Evolutionary conservation across 2,797 vertebrate genomes (phyloP).

Genomic region (Champsocephalus esox): DNA sequence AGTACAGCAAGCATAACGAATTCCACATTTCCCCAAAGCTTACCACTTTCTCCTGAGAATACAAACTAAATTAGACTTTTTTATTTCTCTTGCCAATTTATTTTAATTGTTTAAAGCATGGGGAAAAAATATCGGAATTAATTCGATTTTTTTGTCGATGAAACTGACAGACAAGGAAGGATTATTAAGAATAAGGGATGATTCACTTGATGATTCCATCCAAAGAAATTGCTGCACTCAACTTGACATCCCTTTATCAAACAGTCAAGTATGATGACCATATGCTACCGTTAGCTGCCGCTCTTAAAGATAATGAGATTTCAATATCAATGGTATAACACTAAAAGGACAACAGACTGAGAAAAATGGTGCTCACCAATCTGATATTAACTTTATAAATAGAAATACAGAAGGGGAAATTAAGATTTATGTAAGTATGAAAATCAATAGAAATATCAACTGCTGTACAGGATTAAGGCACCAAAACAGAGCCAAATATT

Average conservation of each 20-base stretch:
- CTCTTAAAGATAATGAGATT: not conserved
- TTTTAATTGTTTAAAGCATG: not conserved
- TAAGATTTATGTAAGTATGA: not conserved
- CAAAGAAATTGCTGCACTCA: slow-evolving; percentile 14
- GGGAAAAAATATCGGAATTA: not conserved
- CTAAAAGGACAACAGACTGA: not conserved
- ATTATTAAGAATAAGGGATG: not conserved
- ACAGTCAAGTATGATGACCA: no score
- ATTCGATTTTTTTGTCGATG: not conserved
- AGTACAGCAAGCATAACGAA: not conserved
- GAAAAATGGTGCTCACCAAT: not conserved
- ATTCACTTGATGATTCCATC: slow-evolving; percentile 8
- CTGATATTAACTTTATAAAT: not conserved
- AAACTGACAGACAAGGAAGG: not conserved
- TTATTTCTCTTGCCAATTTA: not conserved
- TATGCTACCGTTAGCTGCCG: not conserved
- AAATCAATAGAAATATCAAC: not conserved
- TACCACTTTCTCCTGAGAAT: not conserved
- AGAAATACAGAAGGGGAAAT: not conserved
- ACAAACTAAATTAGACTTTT: not conserved
- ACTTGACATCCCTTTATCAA: no score
- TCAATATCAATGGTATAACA: not conserved
- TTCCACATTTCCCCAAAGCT: not conserved
- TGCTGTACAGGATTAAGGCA: not conserved
- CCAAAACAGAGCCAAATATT: not conserved